Percentiles rank a stretch among this genome's conserved stretches.
These are phyloP conservation scores for Geopemphigus sp. DNA, from an alignment of 1,140 invertebrate genomes.

Conservation along the genomic window DNA sequence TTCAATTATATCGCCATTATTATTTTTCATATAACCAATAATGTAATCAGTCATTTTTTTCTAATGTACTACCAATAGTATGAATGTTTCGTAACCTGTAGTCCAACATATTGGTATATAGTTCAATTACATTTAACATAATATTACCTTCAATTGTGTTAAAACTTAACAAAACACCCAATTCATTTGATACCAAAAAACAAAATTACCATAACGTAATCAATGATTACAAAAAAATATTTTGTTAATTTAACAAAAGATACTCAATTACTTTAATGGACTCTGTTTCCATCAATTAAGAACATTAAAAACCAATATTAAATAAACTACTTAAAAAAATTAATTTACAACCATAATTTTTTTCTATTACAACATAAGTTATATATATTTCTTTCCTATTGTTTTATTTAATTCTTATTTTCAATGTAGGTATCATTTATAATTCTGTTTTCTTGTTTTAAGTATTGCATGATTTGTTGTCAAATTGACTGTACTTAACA, in stretches of 20 bases:
- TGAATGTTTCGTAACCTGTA: conserved; percentile 65
- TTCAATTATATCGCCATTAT: conserved; percentile 59
- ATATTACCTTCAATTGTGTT: conserved; percentile 66
- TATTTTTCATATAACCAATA: conserved; percentile 73
- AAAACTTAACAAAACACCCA: conserved; percentile 76
- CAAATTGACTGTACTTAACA: not conserved
- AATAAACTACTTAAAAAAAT: no score
- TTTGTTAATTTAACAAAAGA: conserved; percentile 34
- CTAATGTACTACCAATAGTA: conserved; percentile 86
- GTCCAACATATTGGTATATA: conserved; percentile 55
- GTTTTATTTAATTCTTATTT: not conserved
- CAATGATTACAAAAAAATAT: conserved; percentile 61
- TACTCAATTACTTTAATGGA: conserved; percentile 27
- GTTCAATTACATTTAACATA: not conserved
- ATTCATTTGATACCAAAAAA: conserved; percentile 70
- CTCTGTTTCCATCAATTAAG: not conserved
- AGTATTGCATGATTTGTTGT: not conserved
- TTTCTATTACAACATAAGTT: not conserved
- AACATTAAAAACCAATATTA: no score
- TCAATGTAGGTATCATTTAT: not conserved
- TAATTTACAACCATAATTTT: conserved; percentile 5
- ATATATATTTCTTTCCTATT: not conserved
- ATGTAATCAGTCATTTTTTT: conserved; percentile 87
- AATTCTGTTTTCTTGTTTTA: not conserved
- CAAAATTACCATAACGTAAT: conserved; percentile 72